Conservation (phyloP, 2,113 vertebrate species). For the Hypanus sabinus region DNA sequence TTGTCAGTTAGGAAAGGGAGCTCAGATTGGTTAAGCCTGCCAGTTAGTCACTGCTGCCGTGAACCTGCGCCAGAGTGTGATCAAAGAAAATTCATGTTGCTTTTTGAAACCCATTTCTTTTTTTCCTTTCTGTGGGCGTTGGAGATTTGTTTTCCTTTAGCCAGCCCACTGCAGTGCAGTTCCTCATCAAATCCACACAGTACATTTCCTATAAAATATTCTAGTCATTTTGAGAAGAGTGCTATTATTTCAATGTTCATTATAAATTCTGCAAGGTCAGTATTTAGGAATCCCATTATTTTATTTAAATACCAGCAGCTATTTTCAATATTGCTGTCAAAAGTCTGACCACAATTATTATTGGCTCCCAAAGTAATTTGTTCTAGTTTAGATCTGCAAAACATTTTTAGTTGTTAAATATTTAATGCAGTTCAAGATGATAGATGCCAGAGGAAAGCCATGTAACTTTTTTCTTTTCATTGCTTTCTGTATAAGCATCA, state of each 20-base stretch:
- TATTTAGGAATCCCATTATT: slow-evolving; percentile 29
- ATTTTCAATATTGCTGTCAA: slow-evolving; percentile 33
- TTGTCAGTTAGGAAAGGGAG: background rate
- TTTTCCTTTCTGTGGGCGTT: background rate
- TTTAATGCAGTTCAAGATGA: slow-evolving; percentile 27
- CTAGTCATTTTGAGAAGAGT: background rate
- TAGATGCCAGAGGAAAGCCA: slow-evolving; percentile 4
- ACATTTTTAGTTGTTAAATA: slow-evolving; percentile 28
- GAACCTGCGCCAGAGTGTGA: background rate
- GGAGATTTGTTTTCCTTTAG: background rate
- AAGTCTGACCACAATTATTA: slow-evolving; percentile 27
- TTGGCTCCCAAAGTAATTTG: slow-evolving; percentile 14
- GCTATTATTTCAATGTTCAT: slow-evolving; percentile 23
- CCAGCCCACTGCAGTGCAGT: background rate
- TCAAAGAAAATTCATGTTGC: slow-evolving; percentile 1
- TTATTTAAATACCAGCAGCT: slow-evolving; percentile 31
- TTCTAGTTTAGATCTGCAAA: slow-evolving; percentile 9
- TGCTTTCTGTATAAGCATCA: background rate
- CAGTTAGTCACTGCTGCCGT: background rate
- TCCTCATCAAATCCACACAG: background rate
- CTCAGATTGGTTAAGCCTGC: background rate
- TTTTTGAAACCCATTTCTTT: background rate
- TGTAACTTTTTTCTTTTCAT: background rate
- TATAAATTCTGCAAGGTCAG: slow-evolving; percentile 35
- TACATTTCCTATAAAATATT: background rate